Conservation (phyloP, 2,888 invertebrate genomes). For the Hecatera dysodea region DNA sequence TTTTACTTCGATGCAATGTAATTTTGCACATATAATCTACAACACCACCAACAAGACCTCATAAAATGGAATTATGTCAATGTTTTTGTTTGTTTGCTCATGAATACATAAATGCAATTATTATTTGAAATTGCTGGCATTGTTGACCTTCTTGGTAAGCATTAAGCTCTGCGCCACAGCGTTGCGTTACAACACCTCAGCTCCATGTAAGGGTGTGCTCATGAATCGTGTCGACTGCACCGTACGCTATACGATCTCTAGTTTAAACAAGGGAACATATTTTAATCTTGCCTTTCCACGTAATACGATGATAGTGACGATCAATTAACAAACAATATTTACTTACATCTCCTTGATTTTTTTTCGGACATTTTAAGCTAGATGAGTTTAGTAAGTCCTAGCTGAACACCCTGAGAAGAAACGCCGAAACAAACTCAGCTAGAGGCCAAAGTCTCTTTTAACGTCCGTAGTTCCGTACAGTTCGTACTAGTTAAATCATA, state of each 20-base stretch:
- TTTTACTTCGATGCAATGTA: neutral
- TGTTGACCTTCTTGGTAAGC: constrained; percentile 13
- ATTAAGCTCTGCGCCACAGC: neutral
- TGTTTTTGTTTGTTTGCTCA: no score
- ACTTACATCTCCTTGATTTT: no score
- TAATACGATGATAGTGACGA: neutral
- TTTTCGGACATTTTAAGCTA: no score
- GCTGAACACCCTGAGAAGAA: no score
- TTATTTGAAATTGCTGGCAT: neutral
- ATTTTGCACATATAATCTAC: no score
- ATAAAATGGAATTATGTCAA: no score
- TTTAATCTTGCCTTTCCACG: constrained; percentile 2
- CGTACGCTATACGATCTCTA: neutral
- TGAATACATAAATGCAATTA: neutral
- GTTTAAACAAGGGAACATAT: constrained; percentile 2
- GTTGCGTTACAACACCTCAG: constrained; percentile 8
- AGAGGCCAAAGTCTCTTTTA: no score
- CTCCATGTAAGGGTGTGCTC: constrained; percentile 1
- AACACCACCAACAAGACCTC: no score
- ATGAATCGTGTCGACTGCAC: neutral
- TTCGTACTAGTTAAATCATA: no score
- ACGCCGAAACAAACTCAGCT: no score
- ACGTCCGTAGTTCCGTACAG: no score
- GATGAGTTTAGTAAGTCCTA: neutral
- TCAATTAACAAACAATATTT: constrained; percentile 6